Evolutionary conservation across 1,140 invertebrate genomes (phyloP).

Genomic region (Coboldia fuscipes): DNA sequence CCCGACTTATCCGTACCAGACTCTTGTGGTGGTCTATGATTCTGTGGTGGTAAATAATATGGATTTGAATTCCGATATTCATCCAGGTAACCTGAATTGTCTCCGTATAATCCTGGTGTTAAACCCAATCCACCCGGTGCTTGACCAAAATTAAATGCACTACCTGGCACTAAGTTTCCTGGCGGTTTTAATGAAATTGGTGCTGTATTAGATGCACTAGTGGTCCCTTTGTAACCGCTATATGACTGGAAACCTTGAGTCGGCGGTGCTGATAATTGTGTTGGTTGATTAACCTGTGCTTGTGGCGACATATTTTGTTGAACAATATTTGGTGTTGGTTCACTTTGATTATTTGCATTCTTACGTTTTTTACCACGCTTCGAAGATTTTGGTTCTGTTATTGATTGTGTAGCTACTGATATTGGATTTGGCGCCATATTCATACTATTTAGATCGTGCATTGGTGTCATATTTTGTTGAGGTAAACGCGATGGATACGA

Average conservation of each 20-base stretch:
- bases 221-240: slow-evolving; percentile 21
- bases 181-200: slow-evolving; percentile 31
- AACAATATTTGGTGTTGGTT: neutral
- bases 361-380: neutral
- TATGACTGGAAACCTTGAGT: slow-evolving; percentile 26
- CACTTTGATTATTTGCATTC: neutral
- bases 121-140: slow-evolving; percentile 26
- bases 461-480: no score
- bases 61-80: slow-evolving; percentile 30
- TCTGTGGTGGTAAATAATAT: slow-evolving; percentile 31
- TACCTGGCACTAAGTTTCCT: slow-evolving; percentile 34
- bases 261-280: neutral
- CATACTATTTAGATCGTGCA: no score
- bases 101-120: slow-evolving; percentile 26
- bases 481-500: no score
- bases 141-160: slow-evolving; percentile 45
- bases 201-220: slow-evolving; percentile 26
- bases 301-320: slow-evolving; percentile 3
- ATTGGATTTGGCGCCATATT: slow-evolving; percentile 7
- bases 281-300: slow-evolving; percentile 5
- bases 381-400: slow-evolving; percentile 2
- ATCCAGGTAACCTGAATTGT: slow-evolving; percentile 37
- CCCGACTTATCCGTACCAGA: slow-evolving; percentile 22
- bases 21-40: slow-evolving; percentile 22
- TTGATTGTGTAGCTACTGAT: slow-evolving; percentile 5